Evolutionary conservation across 2,113 vertebrate genomes (phyloP).

Genomic region (Eonycteris spelaea): DNA sequence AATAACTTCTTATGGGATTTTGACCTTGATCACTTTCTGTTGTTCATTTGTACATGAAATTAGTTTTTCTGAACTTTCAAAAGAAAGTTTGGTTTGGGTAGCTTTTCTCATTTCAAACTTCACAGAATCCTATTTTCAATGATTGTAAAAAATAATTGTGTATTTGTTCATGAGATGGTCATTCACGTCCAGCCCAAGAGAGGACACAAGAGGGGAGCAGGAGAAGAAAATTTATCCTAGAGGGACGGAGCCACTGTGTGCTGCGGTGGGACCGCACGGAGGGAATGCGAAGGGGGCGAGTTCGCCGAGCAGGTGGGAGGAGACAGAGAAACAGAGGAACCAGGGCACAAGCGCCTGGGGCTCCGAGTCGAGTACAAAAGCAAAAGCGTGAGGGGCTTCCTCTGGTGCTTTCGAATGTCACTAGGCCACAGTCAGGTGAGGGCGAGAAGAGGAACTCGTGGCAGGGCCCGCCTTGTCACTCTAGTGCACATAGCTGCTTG

Average conservation of each 20-base stretch:
- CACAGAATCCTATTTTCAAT: neutral
- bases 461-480: neutral
- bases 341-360: neutral
- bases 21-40: neutral
- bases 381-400: neutral
- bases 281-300: neutral
- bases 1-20: neutral
- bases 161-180: neutral
- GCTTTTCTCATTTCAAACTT: neutral
- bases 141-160: neutral
- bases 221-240: neutral
- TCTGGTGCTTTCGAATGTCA: neutral
- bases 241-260: neutral
- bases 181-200: neutral
- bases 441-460: neutral
- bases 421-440: neutral
- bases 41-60: neutral
- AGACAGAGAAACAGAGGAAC: neutral
- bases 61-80: neutral
- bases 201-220: neutral
- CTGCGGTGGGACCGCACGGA: neutral
- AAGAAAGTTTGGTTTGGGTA: neutral
- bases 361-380: neutral
- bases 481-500: neutral
- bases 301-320: neutral